phyloP scores from a whole-genome alignment of 2,113 vertebrate genomes.

The Nibea coibor region DNA sequence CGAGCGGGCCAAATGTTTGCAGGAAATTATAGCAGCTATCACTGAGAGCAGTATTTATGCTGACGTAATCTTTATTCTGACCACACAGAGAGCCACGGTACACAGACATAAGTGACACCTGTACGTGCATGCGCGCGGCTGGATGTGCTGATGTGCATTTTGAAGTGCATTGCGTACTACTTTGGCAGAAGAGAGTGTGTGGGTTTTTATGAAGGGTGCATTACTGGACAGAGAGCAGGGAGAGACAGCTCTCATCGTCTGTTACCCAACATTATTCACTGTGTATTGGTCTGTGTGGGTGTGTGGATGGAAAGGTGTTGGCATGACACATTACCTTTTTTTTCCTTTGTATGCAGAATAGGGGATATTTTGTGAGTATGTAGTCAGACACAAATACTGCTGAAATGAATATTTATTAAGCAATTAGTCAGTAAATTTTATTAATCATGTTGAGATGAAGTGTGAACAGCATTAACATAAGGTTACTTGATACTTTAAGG shows the following conservation, averaged over 20 bases:
- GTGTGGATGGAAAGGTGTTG: conserved; percentile 45
- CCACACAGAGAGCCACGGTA: background rate
- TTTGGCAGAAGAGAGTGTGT: conserved; percentile 59
- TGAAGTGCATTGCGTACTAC: conserved; percentile 39
- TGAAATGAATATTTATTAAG: background rate
- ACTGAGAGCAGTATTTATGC: conserved; percentile 56
- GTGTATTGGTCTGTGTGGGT: conserved; percentile 47
- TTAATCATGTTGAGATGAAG: background rate
- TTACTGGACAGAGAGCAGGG: conserved; percentile 55
- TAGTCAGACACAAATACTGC: background rate
- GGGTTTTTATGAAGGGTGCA: conserved; percentile 61
- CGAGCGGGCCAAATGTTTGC: conserved; percentile 63
- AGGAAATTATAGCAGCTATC: conserved; percentile 61
- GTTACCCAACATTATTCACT: conserved; percentile 43
- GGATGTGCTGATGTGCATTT: conserved; percentile 44
- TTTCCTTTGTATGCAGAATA: background rate
- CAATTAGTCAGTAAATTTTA: background rate
- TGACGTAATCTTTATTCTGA: conserved; percentile 51
- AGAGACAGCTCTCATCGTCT: conserved; percentile 39
- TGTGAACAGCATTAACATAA: background rate
- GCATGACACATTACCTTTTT: conserved; percentile 39
- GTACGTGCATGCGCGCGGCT: conserved; percentile 16
- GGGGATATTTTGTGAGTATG: background rate
- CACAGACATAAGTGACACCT: conserved; percentile 38
- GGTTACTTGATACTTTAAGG: background rate